Evolutionary conservation across 1,140 invertebrate species (phyloP).

Genomic region (Pentalonia nigronervosa): DNA sequence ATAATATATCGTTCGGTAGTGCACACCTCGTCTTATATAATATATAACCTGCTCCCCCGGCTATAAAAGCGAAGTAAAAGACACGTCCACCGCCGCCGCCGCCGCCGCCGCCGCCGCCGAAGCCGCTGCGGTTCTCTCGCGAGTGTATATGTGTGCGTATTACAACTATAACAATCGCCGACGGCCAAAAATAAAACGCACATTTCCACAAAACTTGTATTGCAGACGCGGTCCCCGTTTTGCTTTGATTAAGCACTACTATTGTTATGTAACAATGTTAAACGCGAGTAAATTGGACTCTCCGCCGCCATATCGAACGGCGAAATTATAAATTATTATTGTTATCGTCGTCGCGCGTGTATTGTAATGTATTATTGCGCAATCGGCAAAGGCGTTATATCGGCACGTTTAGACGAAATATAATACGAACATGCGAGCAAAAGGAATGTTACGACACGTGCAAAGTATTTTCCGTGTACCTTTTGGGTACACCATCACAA

Average conservation of each 20-base stretch:
- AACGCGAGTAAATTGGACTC: background rate
- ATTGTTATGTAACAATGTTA: background rate
- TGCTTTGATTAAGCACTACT: background rate
- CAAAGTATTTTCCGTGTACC: background rate
- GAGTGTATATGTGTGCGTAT: background rate
- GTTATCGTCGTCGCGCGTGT: background rate
- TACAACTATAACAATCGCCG: background rate
- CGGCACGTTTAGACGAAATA: background rate
- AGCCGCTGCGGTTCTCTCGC: background rate
- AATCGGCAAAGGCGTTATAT: background rate
- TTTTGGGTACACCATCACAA: background rate
- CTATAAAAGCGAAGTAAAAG: conserved; percentile 10
- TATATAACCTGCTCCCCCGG: background rate
- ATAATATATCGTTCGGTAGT: conserved; percentile 1
- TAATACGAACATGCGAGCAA: background rate
- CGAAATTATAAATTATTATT: background rate
- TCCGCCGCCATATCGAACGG: background rate
- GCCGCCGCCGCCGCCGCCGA: too few relatives aligned
- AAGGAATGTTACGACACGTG: background rate
- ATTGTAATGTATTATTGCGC: background rate
- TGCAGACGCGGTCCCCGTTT: background rate
- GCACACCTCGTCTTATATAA: background rate
- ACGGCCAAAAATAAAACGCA: background rate
- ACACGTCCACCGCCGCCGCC: background rate
- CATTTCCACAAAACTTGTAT: background rate